phyloP scores from a whole-genome alignment of 1,140 invertebrate species.

The Uloborus diversus region DNA sequence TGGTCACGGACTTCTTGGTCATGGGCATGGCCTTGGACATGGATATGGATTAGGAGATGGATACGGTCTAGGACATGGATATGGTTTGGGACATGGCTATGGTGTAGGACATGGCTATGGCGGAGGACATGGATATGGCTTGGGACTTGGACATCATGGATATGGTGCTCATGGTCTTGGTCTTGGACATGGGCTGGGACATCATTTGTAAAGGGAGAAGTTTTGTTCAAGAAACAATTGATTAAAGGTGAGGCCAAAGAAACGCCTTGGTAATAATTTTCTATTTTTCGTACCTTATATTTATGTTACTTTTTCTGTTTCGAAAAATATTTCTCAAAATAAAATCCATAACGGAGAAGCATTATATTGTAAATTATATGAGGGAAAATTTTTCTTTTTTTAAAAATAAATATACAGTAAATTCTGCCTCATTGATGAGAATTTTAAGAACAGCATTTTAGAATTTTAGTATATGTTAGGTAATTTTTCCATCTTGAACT shows the following conservation, averaged over 20 bases:
- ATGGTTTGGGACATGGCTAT: slow-evolving; percentile 1
- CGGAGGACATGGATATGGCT: neutral
- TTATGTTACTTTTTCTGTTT: neutral
- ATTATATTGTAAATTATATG: too few species aligned
- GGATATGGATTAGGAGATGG: neutral
- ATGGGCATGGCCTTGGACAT: neutral
- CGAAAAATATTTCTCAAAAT: neutral
- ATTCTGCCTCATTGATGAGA: too few species aligned
- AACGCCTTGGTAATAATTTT: neutral
- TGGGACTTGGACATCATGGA: slow-evolving; percentile 7
- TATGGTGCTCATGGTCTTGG: neutral
- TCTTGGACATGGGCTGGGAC: neutral
- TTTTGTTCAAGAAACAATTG: neutral
- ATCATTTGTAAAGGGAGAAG: neutral
- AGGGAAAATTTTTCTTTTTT: too few species aligned
- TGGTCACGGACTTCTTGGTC: neutral
- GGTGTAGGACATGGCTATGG: neutral
- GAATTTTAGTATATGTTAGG: too few species aligned
- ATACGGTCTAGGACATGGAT: slow-evolving; percentile 6
- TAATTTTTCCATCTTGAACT: too few species aligned
- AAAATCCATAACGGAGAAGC: too few species aligned
- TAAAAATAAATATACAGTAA: too few species aligned
- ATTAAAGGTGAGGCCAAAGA: neutral
- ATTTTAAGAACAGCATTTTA: too few species aligned
- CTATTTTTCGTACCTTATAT: neutral